These are phyloP conservation scores for Tenthredo amoena DNA, from an alignment of 2,888 invertebrate species.

Conservation along the genomic window DNA sequence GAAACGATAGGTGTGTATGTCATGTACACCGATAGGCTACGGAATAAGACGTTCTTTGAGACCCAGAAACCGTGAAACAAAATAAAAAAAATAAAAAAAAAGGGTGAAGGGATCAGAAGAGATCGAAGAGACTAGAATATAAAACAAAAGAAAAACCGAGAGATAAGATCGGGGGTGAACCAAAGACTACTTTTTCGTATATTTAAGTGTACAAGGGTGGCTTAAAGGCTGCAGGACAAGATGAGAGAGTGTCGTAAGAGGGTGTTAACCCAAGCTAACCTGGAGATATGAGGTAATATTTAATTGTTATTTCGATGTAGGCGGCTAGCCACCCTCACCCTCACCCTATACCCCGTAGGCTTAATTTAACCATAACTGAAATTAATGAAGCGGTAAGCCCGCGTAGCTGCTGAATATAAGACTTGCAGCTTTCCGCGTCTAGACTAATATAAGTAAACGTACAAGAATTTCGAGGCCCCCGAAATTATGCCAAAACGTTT, in stretches of 20 bases:
- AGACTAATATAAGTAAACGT: slow-evolving; percentile 11
- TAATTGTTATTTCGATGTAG: slow-evolving; percentile 47
- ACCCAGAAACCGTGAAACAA: not conserved
- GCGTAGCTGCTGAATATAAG: not conserved
- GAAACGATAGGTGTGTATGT: too few relatives aligned
- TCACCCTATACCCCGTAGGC: not conserved
- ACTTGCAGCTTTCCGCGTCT: not conserved
- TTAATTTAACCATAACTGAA: not conserved
- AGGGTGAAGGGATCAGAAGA: not conserved
- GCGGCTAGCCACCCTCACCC: not conserved
- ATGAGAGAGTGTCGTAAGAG: slow-evolving; percentile 9
- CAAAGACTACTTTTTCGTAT: not conserved
- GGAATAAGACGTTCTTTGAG: too few relatives aligned
- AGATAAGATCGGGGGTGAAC: not conserved
- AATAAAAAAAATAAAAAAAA: not conserved
- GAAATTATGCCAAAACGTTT: not conserved
- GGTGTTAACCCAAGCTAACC: slow-evolving; percentile 27
- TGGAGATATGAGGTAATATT: slow-evolving; percentile 46
- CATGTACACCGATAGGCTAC: too few relatives aligned
- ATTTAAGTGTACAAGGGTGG: not conserved
- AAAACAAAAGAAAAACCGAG: not conserved
- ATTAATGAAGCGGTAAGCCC: slow-evolving; percentile 5
- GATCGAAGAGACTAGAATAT: not conserved
- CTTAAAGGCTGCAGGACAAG: not conserved
- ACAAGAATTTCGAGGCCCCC: not conserved